A percentile compares a stretch with the other conserved stretches of the same genome.
phyloP scores from a whole-genome alignment of 2,888 invertebrate genomes.

The Temnothorax ravouxi region DNA sequence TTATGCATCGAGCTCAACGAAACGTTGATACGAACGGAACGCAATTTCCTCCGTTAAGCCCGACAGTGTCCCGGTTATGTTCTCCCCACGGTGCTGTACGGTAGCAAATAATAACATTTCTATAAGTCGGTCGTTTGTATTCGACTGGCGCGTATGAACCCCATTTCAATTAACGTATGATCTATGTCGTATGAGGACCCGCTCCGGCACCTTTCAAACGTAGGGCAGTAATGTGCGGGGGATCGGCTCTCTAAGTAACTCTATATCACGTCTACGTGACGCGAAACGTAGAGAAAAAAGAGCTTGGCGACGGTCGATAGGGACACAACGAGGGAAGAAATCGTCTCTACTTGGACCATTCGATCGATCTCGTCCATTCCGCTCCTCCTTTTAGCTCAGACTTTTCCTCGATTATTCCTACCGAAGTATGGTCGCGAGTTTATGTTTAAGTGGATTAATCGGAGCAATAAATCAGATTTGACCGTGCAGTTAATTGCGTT shows the following conservation, averaged over 20 bases:
- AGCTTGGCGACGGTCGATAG: conserved; percentile 62
- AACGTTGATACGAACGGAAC: conserved; percentile 78
- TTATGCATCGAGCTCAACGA: conserved; percentile 62
- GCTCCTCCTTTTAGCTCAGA: background rate
- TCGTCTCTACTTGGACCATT: conserved; percentile 60
- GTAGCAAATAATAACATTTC: conserved; percentile 86
- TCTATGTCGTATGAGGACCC: conserved; percentile 85
- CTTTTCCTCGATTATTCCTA: conserved; percentile 18
- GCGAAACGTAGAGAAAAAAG: conserved; percentile 78
- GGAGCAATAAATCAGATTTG: conserved; percentile 16
- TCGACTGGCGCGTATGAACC: conserved; percentile 84
- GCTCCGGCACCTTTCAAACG: conserved; percentile 83
- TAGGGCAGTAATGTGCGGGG: conserved; percentile 82
- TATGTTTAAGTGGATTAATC: conserved; percentile 12
- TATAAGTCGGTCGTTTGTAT: conserved; percentile 87
- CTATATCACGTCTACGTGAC: conserved; percentile 86
- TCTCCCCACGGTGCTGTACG: conserved; percentile 59
- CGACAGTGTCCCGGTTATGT: conserved; percentile 64
- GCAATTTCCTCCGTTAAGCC: conserved; percentile 82
- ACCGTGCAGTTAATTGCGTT: background rate
- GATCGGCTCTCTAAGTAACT: conserved; percentile 85
- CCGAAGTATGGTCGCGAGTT: conserved; percentile 14
- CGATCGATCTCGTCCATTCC: conserved; percentile 59
- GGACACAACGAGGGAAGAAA: conserved; percentile 51
- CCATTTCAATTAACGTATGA: conserved; percentile 87